Evolutionary conservation across 2,113 vertebrate species (phyloP).

Genomic region (Craseonycteris thonglongyai): DNA sequence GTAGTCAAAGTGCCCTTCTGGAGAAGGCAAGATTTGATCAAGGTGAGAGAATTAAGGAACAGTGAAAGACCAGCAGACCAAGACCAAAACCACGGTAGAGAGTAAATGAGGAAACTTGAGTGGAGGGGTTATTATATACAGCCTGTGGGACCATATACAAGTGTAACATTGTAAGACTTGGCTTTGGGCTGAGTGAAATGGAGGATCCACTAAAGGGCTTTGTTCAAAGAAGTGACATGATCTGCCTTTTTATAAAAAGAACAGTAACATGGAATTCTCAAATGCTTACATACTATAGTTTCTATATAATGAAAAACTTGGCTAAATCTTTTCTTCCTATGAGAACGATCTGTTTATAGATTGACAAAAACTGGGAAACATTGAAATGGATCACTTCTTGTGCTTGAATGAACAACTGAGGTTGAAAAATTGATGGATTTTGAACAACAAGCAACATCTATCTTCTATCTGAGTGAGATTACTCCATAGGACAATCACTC

Average conservation of each 20-base stretch:
- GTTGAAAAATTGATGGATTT: background rate
- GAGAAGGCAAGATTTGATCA: background rate
- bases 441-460: background rate
- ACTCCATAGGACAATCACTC: accelerated
- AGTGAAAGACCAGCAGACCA: background rate
- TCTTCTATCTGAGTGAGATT: background rate
- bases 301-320: background rate
- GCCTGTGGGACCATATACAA: accelerated
- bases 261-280: background rate
- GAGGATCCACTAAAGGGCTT: background rate
- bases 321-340: background rate
- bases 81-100: background rate
- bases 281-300: background rate
- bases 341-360: background rate
- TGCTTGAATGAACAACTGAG: background rate
- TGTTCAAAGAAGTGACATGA: background rate
- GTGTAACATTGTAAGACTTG: background rate
- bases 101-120: background rate
- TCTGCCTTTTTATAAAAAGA: background rate
- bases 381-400: background rate
- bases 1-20: background rate
- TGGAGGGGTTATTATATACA: background rate
- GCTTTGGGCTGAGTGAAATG: background rate
- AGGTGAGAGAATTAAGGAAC: background rate
- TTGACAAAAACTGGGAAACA: background rate